Evolutionary conservation across 2,888 invertebrate genomes (phyloP).

Genomic region (Argyresthia albistria): DNA sequence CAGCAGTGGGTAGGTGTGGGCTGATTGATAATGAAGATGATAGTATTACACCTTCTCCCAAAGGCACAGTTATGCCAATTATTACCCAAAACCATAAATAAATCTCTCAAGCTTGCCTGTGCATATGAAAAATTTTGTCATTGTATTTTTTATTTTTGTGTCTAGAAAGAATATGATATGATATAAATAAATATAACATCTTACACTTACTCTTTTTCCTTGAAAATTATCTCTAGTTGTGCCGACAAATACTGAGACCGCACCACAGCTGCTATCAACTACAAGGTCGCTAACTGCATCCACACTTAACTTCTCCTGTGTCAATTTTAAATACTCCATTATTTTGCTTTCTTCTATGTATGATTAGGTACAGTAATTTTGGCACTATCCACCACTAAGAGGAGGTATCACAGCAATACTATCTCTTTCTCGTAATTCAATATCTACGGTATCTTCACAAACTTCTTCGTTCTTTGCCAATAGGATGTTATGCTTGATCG

Average conservation of each 20-base stretch:
- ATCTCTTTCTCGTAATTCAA: conserved; percentile 78
- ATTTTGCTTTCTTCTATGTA: conserved; percentile 1
- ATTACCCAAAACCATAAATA: too few relatives aligned
- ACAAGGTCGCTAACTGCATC: conserved; percentile 78
- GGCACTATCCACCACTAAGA: conserved; percentile 87
- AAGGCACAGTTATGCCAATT: too few relatives aligned
- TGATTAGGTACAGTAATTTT: not conserved
- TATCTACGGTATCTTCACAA: conserved; percentile 62
- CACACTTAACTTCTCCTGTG: conserved; percentile 76
- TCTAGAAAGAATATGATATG: too few relatives aligned
- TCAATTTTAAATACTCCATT: conserved; percentile 82
- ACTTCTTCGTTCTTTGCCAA: conserved; percentile 90
- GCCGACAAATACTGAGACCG: conserved; percentile 91
- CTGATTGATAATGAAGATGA: too few relatives aligned
- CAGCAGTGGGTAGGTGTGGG: too few relatives aligned
- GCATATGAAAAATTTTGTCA: too few relatives aligned
- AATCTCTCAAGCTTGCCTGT: too few relatives aligned
- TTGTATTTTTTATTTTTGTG: too few relatives aligned
- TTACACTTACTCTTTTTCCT: conserved; percentile 61
- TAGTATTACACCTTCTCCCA: too few relatives aligned
- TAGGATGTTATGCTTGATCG: conserved; percentile 80
- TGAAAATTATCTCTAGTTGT: conserved; percentile 90
- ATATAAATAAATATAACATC: not conserved
- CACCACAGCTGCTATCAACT: conserved; percentile 83
- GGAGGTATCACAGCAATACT: conserved; percentile 95